Evolutionary conservation across 2,113 vertebrate genomes (phyloP).

Genomic region (Tychaedon coryphoeus): DNA sequence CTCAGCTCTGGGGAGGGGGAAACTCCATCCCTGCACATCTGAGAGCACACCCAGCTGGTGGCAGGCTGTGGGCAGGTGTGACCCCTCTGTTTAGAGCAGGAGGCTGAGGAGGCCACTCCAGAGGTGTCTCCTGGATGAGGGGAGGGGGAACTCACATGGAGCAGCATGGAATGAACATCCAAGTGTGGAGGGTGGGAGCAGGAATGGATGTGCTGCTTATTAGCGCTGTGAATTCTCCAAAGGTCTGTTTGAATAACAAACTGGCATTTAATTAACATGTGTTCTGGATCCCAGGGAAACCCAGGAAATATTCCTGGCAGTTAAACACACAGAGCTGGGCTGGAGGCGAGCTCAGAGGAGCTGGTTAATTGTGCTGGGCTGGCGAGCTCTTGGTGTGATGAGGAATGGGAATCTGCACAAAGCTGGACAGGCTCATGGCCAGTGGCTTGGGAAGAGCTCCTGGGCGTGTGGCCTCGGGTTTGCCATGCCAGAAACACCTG

Average conservation of each 20-base stretch:
- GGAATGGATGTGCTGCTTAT: not conserved
- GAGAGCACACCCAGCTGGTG: not conserved
- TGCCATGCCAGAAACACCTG: accelerated
- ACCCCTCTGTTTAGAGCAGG: not conserved
- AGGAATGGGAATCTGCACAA: not conserved
- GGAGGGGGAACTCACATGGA: accelerated
- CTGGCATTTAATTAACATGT: not conserved
- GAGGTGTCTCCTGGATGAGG: not conserved
- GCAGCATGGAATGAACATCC: accelerated
- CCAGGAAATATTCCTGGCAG: not conserved
- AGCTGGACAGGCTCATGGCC: not conserved
- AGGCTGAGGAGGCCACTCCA: not conserved
- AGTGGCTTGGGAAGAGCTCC: not conserved
- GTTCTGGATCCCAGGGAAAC: not conserved
- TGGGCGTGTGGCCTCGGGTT: not conserved
- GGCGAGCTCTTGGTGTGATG: not conserved
- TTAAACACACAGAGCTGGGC: not conserved
- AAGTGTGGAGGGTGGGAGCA: not conserved
- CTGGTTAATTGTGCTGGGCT: not conserved
- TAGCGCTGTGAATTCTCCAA: not conserved
- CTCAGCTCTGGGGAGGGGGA: not conserved
- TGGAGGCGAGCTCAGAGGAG: not conserved
- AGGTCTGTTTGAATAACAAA: conserved; percentile 12
- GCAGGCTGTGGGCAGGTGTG: not conserved
- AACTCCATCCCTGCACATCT: not conserved